Base-by-base conservation (phyloP, 2,113 vertebrate species). In the Danionella cerebrum region DNA sequence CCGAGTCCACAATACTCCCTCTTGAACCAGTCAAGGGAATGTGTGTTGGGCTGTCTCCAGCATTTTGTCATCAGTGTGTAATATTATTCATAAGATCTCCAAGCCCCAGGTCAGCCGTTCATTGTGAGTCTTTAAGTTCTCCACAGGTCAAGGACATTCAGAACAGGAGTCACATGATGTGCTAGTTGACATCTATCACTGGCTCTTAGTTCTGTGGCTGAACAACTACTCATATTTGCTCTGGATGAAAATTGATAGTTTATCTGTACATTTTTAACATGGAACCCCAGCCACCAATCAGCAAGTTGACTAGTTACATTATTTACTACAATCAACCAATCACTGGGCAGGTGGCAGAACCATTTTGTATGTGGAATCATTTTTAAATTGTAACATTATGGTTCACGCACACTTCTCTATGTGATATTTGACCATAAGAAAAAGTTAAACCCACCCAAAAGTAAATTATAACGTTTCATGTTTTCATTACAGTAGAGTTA, bases 1-100 rank as follows among this genome's bases (percentile, higher is more conserved):
- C 3, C 7, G 2, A 5, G n/a, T 51, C 24, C 24, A 27, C 16
- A 4, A 1, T 53, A 4, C 50, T 33, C 10, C n/a, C 31, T 38
- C 25, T 50, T 27, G 14, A 44, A 58, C 11, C 24, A 3, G 18
- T 2, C 6, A 5, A 18, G 2, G 5, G 31, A 16, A 6, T 10
- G 12, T 36, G 25, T 36, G 38, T 24, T 72, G 70, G 70, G 51
- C 27, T 14, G 10, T 35, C 11, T 62, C 45, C 70, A 67, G 6
- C 31, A 9, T 11, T 35, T 25, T 45, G 65, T 72, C 70, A 8
- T 54, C 70, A 54, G 38, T 18, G 45, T 62, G 48, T 72, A 72
- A 72, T 72, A 67, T n/a, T 67, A 72, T 72, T 58, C 27, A 38
- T 65, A 47, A 14, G 3, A 14, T 72, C 42, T 48, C 44, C 19